A percentile compares a stretch with the other conserved stretches of the same genome.
Evolutionary conservation across 2,113 vertebrate genomes (phyloP).

Genomic region (Brachyhypopomus occidentalis): DNA sequence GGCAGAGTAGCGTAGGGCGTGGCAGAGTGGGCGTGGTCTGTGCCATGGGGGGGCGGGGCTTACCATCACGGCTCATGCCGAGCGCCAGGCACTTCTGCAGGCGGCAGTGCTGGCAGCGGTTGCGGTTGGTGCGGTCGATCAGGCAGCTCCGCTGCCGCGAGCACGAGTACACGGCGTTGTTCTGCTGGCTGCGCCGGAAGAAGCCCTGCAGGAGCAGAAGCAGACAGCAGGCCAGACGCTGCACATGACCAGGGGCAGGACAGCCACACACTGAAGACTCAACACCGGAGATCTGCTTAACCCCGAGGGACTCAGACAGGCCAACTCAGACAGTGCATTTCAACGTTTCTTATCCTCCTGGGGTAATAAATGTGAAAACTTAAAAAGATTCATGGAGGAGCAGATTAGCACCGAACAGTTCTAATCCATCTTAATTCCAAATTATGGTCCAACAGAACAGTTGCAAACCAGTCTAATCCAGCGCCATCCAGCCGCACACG

Average conservation of each 20-base stretch:
- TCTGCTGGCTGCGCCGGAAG: constrained; percentile 88
- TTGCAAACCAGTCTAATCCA: too few relatives aligned
- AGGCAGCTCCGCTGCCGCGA: constrained; percentile 87
- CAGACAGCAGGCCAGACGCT: not conserved
- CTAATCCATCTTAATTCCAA: not conserved
- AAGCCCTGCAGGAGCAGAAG: constrained; percentile 78
- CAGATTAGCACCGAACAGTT: not conserved
- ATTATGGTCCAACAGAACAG: too few relatives aligned
- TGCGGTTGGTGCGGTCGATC: constrained; percentile 90
- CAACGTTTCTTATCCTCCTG: too few relatives aligned
- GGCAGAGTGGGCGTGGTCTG: too few relatives aligned
- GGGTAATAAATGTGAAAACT: too few relatives aligned
- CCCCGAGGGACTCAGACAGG: too few relatives aligned
- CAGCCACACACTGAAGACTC: not conserved
- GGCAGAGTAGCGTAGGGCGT: too few relatives aligned
- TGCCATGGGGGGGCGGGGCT: constrained; percentile 49
- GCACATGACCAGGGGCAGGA: not conserved
- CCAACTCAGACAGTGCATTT: too few relatives aligned
- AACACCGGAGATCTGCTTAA: too few relatives aligned
- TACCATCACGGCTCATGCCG: constrained; percentile 90
- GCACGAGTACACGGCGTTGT: constrained; percentile 89
- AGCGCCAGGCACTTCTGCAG: constrained; percentile 87
- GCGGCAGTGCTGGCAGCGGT: constrained; percentile 89
- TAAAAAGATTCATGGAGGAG: not conserved
- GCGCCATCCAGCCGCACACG: too few relatives aligned